These are phyloP conservation scores for Holothuria scabra DNA, from an alignment of 53 echinoderm and acorn worm species.

Conservation along the genomic window DNA sequence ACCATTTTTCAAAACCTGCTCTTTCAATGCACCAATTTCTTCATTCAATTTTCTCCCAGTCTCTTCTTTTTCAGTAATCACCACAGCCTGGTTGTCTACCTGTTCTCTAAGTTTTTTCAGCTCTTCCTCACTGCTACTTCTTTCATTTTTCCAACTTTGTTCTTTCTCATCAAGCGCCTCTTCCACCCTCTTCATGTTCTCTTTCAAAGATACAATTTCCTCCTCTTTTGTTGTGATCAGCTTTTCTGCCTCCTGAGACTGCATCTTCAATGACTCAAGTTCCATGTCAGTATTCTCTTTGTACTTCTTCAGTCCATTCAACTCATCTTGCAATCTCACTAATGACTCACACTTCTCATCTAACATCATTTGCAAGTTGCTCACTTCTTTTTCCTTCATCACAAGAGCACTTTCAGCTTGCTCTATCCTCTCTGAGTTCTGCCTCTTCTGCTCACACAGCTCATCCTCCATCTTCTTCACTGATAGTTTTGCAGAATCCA, in stretches of 20 bases:
- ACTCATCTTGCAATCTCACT: constrained; percentile 27
- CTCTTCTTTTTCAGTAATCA: not conserved
- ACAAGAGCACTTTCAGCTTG: constrained; percentile 28
- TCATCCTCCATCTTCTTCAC: constrained; percentile 39
- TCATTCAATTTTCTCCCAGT: not conserved
- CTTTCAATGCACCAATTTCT: not conserved
- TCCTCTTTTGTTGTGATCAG: constrained; percentile 60
- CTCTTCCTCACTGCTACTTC: constrained; percentile 8
- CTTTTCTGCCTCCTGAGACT: constrained; percentile 54
- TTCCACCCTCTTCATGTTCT: constrained; percentile 45
- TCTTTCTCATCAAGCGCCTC: constrained; percentile 54
- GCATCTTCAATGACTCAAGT: constrained; percentile 37
- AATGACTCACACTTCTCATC: constrained; percentile 55
- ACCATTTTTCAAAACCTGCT: not conserved
- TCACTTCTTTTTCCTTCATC: constrained; percentile 58
- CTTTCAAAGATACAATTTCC: constrained; percentile 43
- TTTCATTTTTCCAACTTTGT: constrained; percentile 48
- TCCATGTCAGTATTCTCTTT: constrained; percentile 39
- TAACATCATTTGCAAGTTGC: constrained; percentile 29
- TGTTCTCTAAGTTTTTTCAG: not conserved
- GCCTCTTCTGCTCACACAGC: constrained; percentile 24
- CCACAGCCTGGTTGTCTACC: not conserved
- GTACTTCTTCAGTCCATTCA: constrained; percentile 27
- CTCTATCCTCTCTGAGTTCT: constrained; percentile 18
- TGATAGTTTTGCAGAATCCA: constrained; percentile 21